Percentiles rank a stretch among this genome's conserved stretches.
These are phyloP conservation scores for Thamnaconus septentrionalis DNA, from an alignment of 2,113 vertebrate species.

Conservation along the genomic window DNA sequence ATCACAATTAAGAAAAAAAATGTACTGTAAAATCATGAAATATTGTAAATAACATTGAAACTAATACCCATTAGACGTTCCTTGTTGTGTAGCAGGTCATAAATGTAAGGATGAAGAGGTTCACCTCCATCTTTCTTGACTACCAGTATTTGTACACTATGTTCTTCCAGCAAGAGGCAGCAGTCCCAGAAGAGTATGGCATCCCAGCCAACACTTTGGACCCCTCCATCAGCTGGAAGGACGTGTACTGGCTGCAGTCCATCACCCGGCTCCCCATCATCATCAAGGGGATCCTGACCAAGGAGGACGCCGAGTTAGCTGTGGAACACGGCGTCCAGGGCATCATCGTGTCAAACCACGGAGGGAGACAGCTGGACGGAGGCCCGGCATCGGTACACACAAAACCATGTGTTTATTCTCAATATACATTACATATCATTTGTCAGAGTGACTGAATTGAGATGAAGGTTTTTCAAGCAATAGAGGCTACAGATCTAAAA, in stretches of 20 bases:
- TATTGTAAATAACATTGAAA: too few relatives aligned
- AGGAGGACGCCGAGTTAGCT: slow-evolving; percentile 93
- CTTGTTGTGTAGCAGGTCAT: too few relatives aligned
- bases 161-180: slow-evolving; percentile 65
- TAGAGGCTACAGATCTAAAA: too few relatives aligned
- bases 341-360: slow-evolving; percentile 95
- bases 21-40: too few relatives aligned
- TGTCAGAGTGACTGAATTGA: neutral
- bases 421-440: neutral
- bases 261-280: slow-evolving; percentile 89
- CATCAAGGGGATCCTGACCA: slow-evolving; percentile 95
- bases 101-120: too few relatives aligned
- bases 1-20: too few relatives aligned
- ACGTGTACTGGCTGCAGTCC: slow-evolving; percentile 86
- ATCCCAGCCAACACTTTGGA: slow-evolving; percentile 80
- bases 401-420: neutral
- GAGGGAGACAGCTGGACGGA: slow-evolving; percentile 93
- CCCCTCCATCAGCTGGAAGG: slow-evolving; percentile 88
- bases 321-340: slow-evolving; percentile 87
- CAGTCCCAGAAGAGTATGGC: slow-evolving; percentile 65
- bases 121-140: too few relatives aligned
- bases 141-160: neutral
- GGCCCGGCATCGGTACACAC: slow-evolving; percentile 82
- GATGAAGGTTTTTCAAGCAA: too few relatives aligned
- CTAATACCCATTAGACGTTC: too few relatives aligned